Base-by-base conservation (phyloP, 1,140 invertebrate species). In the Bombus superbus region DNA sequence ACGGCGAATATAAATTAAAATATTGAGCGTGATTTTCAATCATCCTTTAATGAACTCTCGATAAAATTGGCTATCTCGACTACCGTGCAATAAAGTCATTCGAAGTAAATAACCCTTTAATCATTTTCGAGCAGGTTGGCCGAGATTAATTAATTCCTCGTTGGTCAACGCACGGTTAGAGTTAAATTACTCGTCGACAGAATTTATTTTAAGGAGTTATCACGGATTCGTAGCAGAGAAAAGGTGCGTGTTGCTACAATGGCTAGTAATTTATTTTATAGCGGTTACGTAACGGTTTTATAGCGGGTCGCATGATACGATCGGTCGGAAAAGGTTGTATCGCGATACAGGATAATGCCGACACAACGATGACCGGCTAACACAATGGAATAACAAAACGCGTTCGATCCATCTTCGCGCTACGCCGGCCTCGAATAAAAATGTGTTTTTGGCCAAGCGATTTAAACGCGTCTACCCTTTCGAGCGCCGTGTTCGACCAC, bases 381-480 rank as follows among this genome's bases (percentile, higher is more conserved):
- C 57, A 81, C 71, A 85, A 74, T 75, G 47, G 44, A 9, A 22
- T 35, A 18, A 74, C 62, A 42, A 57, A 68, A 81, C 35, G 15
- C n/a, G 25, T 15, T 62, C n/a, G 47, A 89, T 88, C 6, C 25
- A 80, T 80, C 78, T 40, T 15, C 53, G 35, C 22, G 28, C 28
- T 73, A 40, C 25, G 18, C 40, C 38, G 66, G 53, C 11, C 44
- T 44, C 35, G 85, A 83, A 86, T 74, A 83, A 89, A 81, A 57
- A n/a, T 53, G 59, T 86, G 81, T 83, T 86, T 89, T 38, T 38
- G 66, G 32, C 38, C 11, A 44, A 42, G 15, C 59, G 83, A 66
- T 85, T 78, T 73, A 53, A 85, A 85, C 79, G 57, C 40, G 10
- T 3, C 28, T 28, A 2, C 13, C 13, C 28, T 25, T 40, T 79